Evolutionary conservation across 2,797 vertebrate genomes (phyloP).

Genomic region (Pelochelys cantorii): DNA sequence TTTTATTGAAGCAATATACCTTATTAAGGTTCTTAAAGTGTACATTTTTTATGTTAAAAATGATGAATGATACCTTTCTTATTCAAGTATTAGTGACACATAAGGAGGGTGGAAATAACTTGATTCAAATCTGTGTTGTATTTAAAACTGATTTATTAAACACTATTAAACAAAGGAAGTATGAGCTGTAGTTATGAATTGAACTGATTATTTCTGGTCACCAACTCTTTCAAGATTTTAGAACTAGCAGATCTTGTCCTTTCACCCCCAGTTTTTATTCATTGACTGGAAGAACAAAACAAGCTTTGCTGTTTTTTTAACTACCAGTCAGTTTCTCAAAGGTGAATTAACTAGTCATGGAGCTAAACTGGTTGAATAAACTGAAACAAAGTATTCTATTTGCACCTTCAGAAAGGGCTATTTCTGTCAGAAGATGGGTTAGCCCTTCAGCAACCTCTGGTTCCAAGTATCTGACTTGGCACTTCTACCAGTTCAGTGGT

Average conservation of each 20-base stretch:
- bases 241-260: not conserved
- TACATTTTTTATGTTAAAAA: not conserved
- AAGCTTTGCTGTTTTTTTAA: no score
- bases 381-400: no score
- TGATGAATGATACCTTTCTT: not conserved
- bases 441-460: no score
- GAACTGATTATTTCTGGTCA: not conserved
- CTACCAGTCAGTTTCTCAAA: no score
- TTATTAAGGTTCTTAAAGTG: not conserved
- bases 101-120: not conserved
- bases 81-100: not conserved
- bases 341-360: no score
- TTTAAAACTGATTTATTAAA: not conserved
- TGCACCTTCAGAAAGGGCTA: no score
- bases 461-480: no score
- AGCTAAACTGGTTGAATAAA: no score
- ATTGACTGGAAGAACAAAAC: no score
- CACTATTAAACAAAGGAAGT: not conserved
- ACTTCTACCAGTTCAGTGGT: no score
- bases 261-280: no score
- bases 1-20: not conserved
- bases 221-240: not conserved
- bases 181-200: not conserved
- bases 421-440: no score
- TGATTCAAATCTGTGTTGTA: not conserved